A percentile compares a stretch with the other conserved stretches of the same genome.
Evolutionary conservation across 2,888 invertebrate species (phyloP).

Genomic region (Bursaphelenchus okinawaensis): DNA sequence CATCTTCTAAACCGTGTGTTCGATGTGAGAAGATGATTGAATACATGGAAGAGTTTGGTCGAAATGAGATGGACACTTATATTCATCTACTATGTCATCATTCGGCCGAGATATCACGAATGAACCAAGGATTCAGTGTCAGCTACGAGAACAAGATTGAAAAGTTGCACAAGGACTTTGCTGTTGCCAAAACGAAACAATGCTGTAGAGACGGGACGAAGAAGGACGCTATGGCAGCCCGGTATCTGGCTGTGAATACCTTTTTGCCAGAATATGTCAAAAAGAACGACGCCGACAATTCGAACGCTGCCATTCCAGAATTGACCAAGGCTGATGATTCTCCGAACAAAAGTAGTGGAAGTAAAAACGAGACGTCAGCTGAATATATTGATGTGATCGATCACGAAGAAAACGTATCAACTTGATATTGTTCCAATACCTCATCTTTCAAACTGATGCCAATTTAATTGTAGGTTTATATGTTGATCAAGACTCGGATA

Average conservation of each 20-base stretch:
- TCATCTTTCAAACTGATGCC: too few relatives aligned
- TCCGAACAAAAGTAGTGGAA: too few relatives aligned
- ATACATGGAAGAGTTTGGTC: neutral
- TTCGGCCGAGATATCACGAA: neutral
- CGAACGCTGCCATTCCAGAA: too few relatives aligned
- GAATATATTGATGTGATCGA: too few relatives aligned
- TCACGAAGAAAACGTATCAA: too few relatives aligned
- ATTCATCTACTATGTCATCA: neutral
- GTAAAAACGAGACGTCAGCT: too few relatives aligned
- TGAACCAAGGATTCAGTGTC: neutral
- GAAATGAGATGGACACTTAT: neutral
- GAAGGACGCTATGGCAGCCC: neutral
- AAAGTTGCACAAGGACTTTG: neutral
- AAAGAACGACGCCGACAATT: too few relatives aligned
- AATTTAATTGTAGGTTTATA: too few relatives aligned
- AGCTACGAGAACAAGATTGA: neutral
- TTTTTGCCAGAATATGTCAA: too few relatives aligned
- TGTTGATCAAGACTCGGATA: too few relatives aligned
- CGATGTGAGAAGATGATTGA: neutral
- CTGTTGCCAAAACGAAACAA: neutral
- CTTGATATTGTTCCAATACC: too few relatives aligned
- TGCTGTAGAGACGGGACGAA: neutral
- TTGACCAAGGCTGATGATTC: too few relatives aligned
- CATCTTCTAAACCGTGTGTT: neutral
- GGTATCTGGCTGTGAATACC: neutral